Base-by-base conservation (phyloP, 2,797 vertebrate genomes). In the Acridotheres tristis region DNA sequence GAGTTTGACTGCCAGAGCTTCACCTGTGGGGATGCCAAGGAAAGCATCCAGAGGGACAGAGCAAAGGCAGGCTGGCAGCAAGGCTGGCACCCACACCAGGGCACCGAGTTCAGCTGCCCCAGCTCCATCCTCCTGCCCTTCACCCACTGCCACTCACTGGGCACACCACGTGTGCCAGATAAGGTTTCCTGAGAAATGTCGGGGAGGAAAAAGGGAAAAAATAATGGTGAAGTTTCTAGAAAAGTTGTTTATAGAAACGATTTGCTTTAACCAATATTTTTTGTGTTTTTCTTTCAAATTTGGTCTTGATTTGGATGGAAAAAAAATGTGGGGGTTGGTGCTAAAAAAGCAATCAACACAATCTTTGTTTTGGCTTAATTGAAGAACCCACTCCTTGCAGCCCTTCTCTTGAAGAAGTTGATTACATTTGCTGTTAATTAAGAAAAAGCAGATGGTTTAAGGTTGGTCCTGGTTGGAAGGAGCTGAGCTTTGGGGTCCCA, bases 11-110 rank as follows among this genome's bases (percentile, higher is more conserved):
- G 47, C 92, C 85, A 80, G 32, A 14, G 26, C 57, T 53, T 75
- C 62, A 84, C 93, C 81, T 93, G 94, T 34, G 13, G 45, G 47
- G 6, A 6, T 95, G 96, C 96, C 96, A 96, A 96, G 78, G 92
- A 94, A 96, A 97, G 94, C 95, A 93, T 86, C 93, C 73, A 59
- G 83, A 67, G 73, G 83, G 73, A 81, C 59, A 89, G 95, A 88
- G 42, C 75, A 89, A 94, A 94, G 71, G 80, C 38, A 65, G 66
- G 54, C 58, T 61, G 73, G 53, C 54, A 67, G 69, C 88, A 43
- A 25, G 38, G 1, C 85, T 34, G 61, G 4, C 75, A 63, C 11
- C 59, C 89, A 15, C 4, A 4, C 7, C 29, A 21, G 83, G 84
- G 32, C 92, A 45, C 61, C 7, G 40, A 53, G 50, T 53, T 82